A percentile compares a stretch with the other conserved stretches of the same genome.
Conservation (phyloP, 2,888 invertebrate species). For the Machimus rusticus region DNA sequence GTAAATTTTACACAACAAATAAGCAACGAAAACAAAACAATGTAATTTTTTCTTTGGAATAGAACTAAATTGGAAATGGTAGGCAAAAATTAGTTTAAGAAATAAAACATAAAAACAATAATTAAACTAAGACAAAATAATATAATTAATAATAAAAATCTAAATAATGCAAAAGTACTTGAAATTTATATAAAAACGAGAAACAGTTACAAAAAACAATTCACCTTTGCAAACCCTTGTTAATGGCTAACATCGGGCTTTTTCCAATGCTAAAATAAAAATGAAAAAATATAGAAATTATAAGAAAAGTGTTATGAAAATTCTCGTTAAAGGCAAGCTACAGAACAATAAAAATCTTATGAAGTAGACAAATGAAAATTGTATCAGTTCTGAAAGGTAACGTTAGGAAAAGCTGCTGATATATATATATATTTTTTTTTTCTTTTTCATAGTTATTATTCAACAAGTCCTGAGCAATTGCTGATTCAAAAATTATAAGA, state of each 20-base stretch:
- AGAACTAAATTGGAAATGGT: neutral
- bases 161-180: constrained; percentile 45
- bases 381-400: neutral
- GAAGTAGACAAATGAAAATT: neutral
- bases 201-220: constrained; percentile 62
- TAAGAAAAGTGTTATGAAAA: constrained; percentile 32
- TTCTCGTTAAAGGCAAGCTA: constrained; percentile 9
- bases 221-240: constrained; percentile 85
- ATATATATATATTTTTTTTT: neutral
- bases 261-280: constrained; percentile 73
- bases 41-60: neutral
- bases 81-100: neutral
- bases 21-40: neutral
- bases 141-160: constrained; percentile 46
- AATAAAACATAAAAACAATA: neutral
- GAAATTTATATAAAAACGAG: constrained; percentile 49
- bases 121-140: neutral
- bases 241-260: constrained; percentile 80
- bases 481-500: neutral
- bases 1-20: neutral
- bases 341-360: constrained; percentile 8
- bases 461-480: neutral
- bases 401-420: neutral
- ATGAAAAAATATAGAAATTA: constrained; percentile 34
- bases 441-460: neutral